Evolutionary conservation across 2,113 vertebrate species (phyloP).

Genomic region (Macroglossus sobrinus): DNA sequence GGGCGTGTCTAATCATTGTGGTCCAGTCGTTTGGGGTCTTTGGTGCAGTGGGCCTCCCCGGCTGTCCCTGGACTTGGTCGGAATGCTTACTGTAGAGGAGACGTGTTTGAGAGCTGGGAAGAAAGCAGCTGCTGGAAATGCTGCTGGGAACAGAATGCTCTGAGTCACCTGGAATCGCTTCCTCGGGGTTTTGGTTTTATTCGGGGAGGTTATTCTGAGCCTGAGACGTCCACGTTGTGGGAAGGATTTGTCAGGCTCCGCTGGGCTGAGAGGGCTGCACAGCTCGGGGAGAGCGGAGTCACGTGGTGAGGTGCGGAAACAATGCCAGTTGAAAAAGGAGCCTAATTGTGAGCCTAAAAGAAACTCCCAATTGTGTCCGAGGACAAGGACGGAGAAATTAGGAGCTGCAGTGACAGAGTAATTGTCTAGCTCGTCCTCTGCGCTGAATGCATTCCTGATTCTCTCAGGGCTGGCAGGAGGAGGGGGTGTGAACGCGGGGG

Average conservation of each 20-base stretch:
- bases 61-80: background rate
- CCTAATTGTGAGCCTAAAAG: conserved; percentile 56
- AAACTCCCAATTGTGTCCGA: conserved; percentile 48
- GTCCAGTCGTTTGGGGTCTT: background rate
- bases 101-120: background rate
- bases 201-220: conserved; percentile 25
- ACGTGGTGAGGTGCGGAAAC: conserved; percentile 11
- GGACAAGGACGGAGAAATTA: background rate
- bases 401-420: conserved; percentile 25
- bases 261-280: conserved; percentile 38
- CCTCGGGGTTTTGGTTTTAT: background rate
- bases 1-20: background rate
- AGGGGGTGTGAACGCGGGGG: background rate
- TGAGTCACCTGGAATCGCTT: conserved; percentile 18
- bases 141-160: background rate
- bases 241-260: conserved; percentile 58
- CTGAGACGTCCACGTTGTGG: conserved; percentile 40
- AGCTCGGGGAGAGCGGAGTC: conserved; percentile 61
- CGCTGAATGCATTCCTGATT: background rate
- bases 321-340: conserved; percentile 54
- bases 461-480: background rate
- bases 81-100: rapidly evolving
- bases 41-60: background rate
- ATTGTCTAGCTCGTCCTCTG: background rate
- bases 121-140: rapidly evolving